A percentile compares a stretch with the other conserved stretches of the same genome.
phyloP scores from a whole-genome alignment of 2,797 vertebrate genomes.

The Hydrophis major region DNA sequence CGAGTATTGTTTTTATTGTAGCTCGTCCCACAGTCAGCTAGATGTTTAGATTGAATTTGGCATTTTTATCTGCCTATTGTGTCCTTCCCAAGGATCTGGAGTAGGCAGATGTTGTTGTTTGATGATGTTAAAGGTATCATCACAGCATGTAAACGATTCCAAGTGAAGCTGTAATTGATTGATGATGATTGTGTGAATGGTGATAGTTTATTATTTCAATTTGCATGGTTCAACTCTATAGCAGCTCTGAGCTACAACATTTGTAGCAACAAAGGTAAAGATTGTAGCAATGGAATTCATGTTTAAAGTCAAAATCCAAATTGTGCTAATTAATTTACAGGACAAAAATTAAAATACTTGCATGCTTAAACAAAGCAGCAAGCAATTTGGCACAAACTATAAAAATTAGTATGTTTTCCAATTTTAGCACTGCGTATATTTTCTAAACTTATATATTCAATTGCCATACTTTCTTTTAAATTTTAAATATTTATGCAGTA shows the following conservation, averaged over 20 bases:
- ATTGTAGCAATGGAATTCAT: neutral
- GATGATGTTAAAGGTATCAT: neutral
- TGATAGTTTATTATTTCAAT: neutral
- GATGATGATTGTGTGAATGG: neutral
- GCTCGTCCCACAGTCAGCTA: neutral
- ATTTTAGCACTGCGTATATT: neutral
- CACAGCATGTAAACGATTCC: neutral
- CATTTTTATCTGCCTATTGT: neutral
- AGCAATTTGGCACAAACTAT: neutral
- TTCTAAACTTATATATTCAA: neutral
- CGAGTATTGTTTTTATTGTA: neutral
- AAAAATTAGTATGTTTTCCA: neutral
- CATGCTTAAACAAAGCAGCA: neutral
- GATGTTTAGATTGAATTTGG: neutral
- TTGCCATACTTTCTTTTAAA: neutral
- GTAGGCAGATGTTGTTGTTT: neutral
- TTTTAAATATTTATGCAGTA: neutral
- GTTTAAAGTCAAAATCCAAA: neutral
- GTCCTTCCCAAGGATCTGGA: neutral
- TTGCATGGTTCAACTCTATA: neutral
- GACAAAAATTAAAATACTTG: neutral
- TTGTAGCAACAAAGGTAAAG: neutral
- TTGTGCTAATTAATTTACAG: neutral
- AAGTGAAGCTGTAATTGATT: neutral
- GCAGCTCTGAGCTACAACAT: neutral